Conservation (phyloP, 2,113 vertebrate species). For the Melanotaenia duboulayi region DNA sequence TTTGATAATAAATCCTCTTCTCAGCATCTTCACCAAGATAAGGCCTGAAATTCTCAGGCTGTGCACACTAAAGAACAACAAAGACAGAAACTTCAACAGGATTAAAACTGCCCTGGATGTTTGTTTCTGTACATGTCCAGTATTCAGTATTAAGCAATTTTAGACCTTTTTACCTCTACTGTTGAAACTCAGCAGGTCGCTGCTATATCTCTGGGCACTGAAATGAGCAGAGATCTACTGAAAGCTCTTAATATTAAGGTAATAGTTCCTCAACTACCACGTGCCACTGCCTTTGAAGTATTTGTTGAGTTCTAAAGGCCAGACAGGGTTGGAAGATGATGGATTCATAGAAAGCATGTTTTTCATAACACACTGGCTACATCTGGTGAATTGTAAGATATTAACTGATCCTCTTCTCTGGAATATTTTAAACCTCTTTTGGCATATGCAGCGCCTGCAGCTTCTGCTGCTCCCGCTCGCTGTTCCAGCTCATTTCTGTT, state of each 20-base stretch:
- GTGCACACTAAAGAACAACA: neutral
- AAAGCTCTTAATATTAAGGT: constrained; percentile 23
- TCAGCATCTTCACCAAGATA: constrained; percentile 7
- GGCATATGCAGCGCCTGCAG: constrained; percentile 51
- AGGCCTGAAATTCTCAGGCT: constrained; percentile 14
- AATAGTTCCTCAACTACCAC: constrained; percentile 31
- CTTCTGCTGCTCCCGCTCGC: constrained; percentile 34
- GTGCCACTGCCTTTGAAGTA: constrained; percentile 48
- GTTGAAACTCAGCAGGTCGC: constrained; percentile 15
- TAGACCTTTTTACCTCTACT: constrained; percentile 33
- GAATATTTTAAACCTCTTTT: constrained; percentile 69
- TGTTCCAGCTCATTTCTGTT: constrained; percentile 56
- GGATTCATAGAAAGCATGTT: constrained; percentile 55
- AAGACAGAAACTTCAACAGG: constrained; percentile 16
- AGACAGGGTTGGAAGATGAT: constrained; percentile 39
- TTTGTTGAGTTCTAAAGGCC: constrained; percentile 24
- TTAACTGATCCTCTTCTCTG: constrained; percentile 57
- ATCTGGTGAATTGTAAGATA: constrained; percentile 72
- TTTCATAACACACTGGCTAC: constrained; percentile 62
- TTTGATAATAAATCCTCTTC: constrained; percentile 48
- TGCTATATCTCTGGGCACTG: neutral
- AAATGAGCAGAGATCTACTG: constrained; percentile 18
- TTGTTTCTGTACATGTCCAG: neutral
- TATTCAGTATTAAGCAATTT: constrained; percentile 12
- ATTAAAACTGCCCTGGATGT: neutral